phyloP scores from a whole-genome alignment of 2,888 invertebrate genomes.

The Phaedon cochleariae region DNA sequence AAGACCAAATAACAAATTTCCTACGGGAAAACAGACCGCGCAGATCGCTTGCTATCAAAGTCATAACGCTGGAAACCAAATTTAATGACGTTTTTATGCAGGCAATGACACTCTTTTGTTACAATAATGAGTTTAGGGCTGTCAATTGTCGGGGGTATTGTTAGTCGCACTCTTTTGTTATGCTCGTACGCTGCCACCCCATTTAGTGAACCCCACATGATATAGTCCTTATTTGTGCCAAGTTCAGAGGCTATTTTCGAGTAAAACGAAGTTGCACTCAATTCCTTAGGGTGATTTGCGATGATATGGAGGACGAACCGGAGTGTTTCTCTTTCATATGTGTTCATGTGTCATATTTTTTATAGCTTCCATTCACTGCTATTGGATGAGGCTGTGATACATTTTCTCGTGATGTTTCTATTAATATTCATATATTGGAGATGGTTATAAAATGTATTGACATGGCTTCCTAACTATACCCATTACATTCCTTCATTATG shows the following conservation, averaged over 20 bases:
- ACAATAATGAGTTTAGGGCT: slow-evolving; percentile 63
- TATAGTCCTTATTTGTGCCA: slow-evolving; percentile 35
- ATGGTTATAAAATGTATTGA: no score
- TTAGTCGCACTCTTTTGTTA: slow-evolving; percentile 44
- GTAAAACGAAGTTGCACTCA: slow-evolving; percentile 28
- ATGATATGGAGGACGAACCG: slow-evolving; percentile 25
- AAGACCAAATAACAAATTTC: slow-evolving; percentile 25
- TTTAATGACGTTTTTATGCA: slow-evolving; percentile 64
- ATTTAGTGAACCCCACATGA: background rate
- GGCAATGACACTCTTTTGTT: slow-evolving; percentile 63
- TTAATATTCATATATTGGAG: no score
- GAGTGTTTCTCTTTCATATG: slow-evolving; percentile 20
- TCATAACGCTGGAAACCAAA: slow-evolving; percentile 56
- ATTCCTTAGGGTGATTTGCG: slow-evolving; percentile 39
- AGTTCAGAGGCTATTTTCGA: slow-evolving; percentile 38
- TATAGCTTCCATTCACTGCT: slow-evolving; percentile 39
- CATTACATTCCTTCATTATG: no score
- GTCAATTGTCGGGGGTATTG: slow-evolving; percentile 60
- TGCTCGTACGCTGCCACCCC: slow-evolving; percentile 33
- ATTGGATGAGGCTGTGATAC: slow-evolving; percentile 36
- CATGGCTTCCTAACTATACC: no score
- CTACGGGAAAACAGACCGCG: slow-evolving; percentile 47
- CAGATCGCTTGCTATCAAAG: slow-evolving; percentile 54
- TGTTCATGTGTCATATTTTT: slow-evolving; percentile 41
- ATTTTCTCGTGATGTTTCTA: slow-evolving; percentile 21